A percentile compares a stretch with the other conserved stretches of the same genome.
Evolutionary conservation across 2,888 invertebrate genomes (phyloP).

Genomic region (Tridacna gigas): DNA sequence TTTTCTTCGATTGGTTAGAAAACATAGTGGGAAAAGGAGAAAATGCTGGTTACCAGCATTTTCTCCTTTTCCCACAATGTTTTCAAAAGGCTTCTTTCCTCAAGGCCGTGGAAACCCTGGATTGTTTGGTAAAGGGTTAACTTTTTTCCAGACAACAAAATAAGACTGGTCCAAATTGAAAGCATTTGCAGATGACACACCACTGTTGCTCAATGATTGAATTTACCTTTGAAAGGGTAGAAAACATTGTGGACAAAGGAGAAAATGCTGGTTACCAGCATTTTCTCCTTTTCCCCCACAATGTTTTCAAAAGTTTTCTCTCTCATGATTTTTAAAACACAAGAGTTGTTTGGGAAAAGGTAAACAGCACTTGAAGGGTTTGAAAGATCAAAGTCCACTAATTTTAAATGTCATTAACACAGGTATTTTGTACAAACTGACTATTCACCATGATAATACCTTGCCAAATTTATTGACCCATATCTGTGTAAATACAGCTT

Average conservation of each 20-base stretch:
- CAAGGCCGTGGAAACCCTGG: background rate
- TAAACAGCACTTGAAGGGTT: too few species aligned
- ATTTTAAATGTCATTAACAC: too few species aligned
- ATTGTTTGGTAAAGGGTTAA: background rate
- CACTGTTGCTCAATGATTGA: background rate
- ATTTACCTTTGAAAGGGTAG: background rate
- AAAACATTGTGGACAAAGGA: background rate
- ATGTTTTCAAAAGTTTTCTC: background rate
- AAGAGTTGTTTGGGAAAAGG: too few species aligned
- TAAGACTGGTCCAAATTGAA: background rate
- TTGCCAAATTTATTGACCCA: too few species aligned
- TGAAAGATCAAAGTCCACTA: too few species aligned
- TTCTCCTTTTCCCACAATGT: conserved; percentile 5
- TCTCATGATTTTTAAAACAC: background rate
- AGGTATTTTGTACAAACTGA: too few species aligned
- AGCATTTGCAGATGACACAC: too few species aligned
- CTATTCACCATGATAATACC: too few species aligned
- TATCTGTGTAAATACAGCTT: too few species aligned
- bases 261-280: background rate
- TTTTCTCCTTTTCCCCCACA: background rate
- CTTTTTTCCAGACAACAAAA: background rate
- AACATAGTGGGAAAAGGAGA: conserved; percentile 4
- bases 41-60: background rate
- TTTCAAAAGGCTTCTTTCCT: background rate
- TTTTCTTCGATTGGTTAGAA: background rate